A percentile compares a stretch with the other conserved stretches of the same genome.
Conservation (phyloP, 2,113 vertebrate genomes). For the Phylloscopus whistleri region DNA sequence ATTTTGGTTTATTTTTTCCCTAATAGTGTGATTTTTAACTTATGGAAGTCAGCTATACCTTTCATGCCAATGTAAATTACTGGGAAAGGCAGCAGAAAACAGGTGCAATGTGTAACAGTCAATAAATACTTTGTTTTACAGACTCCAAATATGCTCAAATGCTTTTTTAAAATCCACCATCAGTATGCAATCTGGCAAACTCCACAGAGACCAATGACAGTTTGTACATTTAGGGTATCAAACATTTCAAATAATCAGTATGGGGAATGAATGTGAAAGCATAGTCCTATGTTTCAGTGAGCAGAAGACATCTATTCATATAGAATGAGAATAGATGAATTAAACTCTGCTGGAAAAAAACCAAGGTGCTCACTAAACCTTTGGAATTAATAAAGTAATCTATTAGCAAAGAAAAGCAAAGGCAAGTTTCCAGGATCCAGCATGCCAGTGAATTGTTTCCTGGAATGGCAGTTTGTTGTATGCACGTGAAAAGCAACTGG, state of each 20-base stretch:
- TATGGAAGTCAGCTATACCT: neutral
- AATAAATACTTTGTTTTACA: neutral
- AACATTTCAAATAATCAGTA: neutral
- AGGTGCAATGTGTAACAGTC: neutral
- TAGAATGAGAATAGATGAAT: neutral
- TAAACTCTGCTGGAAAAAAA: neutral
- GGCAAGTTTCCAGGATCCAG: conserved; percentile 18
- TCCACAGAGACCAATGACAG: neutral
- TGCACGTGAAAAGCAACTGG: neutral
- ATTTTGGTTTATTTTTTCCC: neutral
- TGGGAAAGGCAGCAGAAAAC: neutral
- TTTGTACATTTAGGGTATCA: neutral
- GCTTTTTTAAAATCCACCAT: neutral
- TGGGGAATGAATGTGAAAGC: neutral
- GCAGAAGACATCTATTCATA: neutral
- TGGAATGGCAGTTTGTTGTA: conserved; percentile 33
- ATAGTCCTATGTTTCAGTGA: neutral
- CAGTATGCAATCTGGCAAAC: neutral
- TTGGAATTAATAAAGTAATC: neutral
- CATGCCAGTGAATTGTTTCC: neutral
- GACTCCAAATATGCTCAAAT: neutral
- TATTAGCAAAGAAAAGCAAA: conserved; percentile 32
- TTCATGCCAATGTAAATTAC: neutral
- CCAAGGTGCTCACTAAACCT: neutral
- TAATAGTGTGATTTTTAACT: neutral